These are phyloP conservation scores for Philypnodon macrostomus DNA, from an alignment of 2,797 vertebrate species.

Conservation along the genomic window DNA sequence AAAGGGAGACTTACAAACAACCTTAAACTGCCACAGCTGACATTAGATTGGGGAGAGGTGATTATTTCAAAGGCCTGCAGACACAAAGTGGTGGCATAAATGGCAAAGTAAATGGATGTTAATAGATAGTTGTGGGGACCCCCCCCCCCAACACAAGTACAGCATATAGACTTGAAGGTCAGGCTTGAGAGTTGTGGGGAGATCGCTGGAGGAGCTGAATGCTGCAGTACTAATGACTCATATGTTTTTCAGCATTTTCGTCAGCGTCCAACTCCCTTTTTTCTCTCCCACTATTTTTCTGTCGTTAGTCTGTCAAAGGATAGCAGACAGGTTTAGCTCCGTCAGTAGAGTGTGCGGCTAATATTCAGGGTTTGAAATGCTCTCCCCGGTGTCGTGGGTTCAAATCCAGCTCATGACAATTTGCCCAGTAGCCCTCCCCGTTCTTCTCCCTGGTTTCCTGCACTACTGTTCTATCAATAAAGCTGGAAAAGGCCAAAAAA, in stretches of 20 bases:
- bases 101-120: conserved; percentile 42
- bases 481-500: too few species aligned
- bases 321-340: not conserved
- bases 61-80: conserved; percentile 20
- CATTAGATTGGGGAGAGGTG: conserved; percentile 21
- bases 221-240: conserved; percentile 15
- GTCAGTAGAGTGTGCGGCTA: too few species aligned
- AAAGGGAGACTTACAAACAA: conserved; percentile 13
- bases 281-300: conserved; percentile 1
- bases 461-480: too few species aligned
- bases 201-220: not conserved
- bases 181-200: conserved; percentile 6
- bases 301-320: not conserved
- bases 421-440: too few species aligned
- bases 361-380: too few species aligned
- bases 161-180: conserved; percentile 23
- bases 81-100: conserved; percentile 28
- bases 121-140: conserved; percentile 19
- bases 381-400: too few species aligned
- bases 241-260: not conserved
- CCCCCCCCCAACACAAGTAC: not conserved
- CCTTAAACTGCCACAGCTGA: conserved; percentile 38
- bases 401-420: too few species aligned
- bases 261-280: not conserved
- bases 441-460: too few species aligned